Base-by-base conservation (phyloP, 2,888 invertebrate species). In the Athalia cordata region DNA sequence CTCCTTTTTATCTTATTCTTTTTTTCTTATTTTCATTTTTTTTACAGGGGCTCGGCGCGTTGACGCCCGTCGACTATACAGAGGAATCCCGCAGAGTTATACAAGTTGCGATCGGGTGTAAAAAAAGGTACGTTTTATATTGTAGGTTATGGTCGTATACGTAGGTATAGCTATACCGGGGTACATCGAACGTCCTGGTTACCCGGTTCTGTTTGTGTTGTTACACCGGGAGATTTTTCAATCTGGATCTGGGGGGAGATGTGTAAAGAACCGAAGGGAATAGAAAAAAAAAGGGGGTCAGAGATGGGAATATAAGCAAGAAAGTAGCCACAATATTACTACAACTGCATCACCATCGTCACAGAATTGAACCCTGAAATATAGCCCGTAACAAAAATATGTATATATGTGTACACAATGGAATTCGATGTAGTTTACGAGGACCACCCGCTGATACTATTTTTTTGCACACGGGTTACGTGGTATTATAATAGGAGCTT, bases 51-150 rank as follows among this genome's bases (percentile, higher is more conserved):
- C n/a, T 47, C 65, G n/a, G 15, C 45, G 6, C 57, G 72, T 72
- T 13, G 72, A 72, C 72, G 72, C 72, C 72, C 59, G 72, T 72
- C 49, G 3, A 29, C 68, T 43, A 55, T 66, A 49, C n/a, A 15
- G n/a, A 13, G 47, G 59, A 59, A 59, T 72, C 89, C 90, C 89
- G 90, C 88, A 86, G 90, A 89, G 90, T 87, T 89, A 89, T 89
- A 89, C 89, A 89, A 88, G 88, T 86, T 86, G 85, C 85, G 83
- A 13, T 8, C 29, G 29, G 29, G 29, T 29, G 29, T 29, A 29
- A 29, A 29, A 29, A 29, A 29, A 29, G 29, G 29, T 29, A 29
- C 29, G 29, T 29, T 29, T 29, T 29, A 29, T 29, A 29, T 29
- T 29, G 29, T 29, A 29, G 29, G 29, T 29, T 29, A 29, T 29